Evolutionary conservation across 2,888 invertebrate species (phyloP), one percentile per base, ranked within the genome.

Genomic region (Acanthosepion esculentum): DNA sequence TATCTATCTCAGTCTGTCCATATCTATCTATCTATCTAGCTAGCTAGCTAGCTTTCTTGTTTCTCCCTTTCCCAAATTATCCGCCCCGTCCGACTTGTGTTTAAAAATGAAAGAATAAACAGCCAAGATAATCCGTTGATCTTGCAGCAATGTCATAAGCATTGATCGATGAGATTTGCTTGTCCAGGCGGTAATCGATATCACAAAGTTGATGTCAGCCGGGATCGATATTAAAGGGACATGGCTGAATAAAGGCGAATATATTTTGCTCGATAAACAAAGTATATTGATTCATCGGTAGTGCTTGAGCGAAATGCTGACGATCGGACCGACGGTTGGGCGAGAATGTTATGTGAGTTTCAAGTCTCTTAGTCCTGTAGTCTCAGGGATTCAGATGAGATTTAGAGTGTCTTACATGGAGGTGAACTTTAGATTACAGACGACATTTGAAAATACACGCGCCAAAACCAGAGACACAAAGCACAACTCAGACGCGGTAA

Each of bases 231-330:
- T n/a, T 33, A 33, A 78, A 78, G n/a, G 78, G 78, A 78, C 78
- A 78, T 33, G n/a, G 33, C 33, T 78, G 78, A 33, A 78, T 78
- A 78, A n/a, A 33, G 78, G 10, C 78, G 78, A 78, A n/a, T 33
- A 78, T 78, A 78, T 78, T 78, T 78, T n/a, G 78, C n/a, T 78
- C 78, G 78, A 78, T 78, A n/a, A 78, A 78, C 78, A 33, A 78
- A 78, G n/a, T 33, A 78, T 78, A 78, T 78, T 33, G 78, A 78
- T 33, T 78, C n/a, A 78, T 78, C 8, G n/a, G n/a, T 10, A 15
- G 33, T n/a, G 15, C 20, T 15, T n/a, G 78, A n/a, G 78, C 3
- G n/a, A n/a, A 78, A 78, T 78, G 33, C 33, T 78, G n/a, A 78
- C 15, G n/a, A 78, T 78, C 12, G 78, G 15, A 33, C n/a, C 12